These are phyloP conservation scores for Shargacucullia verbasci DNA, from an alignment of 2,888 invertebrate genomes.

Conservation along the genomic window DNA sequence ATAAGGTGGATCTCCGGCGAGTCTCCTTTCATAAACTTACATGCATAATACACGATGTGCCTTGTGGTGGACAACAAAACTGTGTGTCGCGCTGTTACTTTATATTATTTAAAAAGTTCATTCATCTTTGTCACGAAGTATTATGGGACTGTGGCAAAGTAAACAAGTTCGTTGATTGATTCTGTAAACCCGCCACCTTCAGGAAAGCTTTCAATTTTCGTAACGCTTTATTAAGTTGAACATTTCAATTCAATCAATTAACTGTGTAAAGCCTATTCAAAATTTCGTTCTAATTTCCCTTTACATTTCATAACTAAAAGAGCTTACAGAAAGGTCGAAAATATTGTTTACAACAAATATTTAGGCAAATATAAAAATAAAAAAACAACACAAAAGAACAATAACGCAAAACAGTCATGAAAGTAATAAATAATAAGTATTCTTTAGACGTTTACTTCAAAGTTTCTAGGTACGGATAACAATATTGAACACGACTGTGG, in stretches of 20 bases:
- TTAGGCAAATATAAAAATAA: slow-evolving; percentile 18
- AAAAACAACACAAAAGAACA: slow-evolving; percentile 32
- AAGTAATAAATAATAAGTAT: slow-evolving; percentile 44
- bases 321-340: slow-evolving; percentile 24
- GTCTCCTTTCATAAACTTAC: slow-evolving; percentile 38
- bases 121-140: slow-evolving; percentile 29
- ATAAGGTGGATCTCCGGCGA: slow-evolving; percentile 15
- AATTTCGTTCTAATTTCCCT: slow-evolving; percentile 13
- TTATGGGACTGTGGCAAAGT: slow-evolving; percentile 34
- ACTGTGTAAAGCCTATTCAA: slow-evolving; percentile 34
- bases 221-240: slow-evolving; percentile 19
- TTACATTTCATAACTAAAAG: slow-evolving; percentile 15
- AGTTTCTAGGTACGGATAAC: slow-evolving; percentile 36
- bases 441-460: slow-evolving; percentile 20
- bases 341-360: slow-evolving; percentile 38
- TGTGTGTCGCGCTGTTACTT: slow-evolving; percentile 8
- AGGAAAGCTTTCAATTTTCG: slow-evolving; percentile 19
- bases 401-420: slow-evolving; percentile 17
- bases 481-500: slow-evolving; percentile 36
- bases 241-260: slow-evolving; percentile 32
- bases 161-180: slow-evolving; percentile 40
- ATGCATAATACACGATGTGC: slow-evolving; percentile 38
- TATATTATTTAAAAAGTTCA: slow-evolving; percentile 24
- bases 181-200: slow-evolving; percentile 13
- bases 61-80: slow-evolving; percentile 40